phyloP scores from a whole-genome alignment of 1,140 invertebrate species.

The Eciton burchellii region DNA sequence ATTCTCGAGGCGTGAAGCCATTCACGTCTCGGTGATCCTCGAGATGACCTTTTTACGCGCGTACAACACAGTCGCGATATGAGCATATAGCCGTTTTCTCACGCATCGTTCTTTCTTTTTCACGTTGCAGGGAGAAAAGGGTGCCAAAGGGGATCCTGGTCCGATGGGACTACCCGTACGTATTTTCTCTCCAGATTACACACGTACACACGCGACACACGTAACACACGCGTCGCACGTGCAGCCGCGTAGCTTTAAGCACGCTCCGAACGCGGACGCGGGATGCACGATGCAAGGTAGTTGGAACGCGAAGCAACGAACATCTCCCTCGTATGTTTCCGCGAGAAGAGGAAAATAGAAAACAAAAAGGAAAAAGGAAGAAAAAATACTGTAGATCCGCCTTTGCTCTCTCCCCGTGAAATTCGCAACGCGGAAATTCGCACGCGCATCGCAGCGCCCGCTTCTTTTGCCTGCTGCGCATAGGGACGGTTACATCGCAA shows the following conservation, averaged over 20 bases:
- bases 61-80: constrained; percentile 41
- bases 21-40: constrained; percentile 43
- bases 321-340: neutral
- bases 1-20: constrained; percentile 53
- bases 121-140: constrained; percentile 93
- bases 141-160: constrained; percentile 95
- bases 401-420: constrained; percentile 31
- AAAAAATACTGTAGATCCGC: constrained; percentile 7
- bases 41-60: constrained; percentile 39
- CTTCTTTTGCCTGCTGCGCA: neutral
- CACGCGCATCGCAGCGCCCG: neutral
- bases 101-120: constrained; percentile 63
- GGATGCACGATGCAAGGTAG: constrained; percentile 32
- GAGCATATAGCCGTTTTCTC: constrained; percentile 45
- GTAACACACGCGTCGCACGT: constrained; percentile 6
- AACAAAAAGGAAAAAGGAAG: too few relatives aligned
- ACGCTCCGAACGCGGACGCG: constrained; percentile 21
- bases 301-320: neutral
- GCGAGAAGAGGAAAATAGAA: too few relatives aligned
- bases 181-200: constrained; percentile 80
- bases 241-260: constrained; percentile 22
- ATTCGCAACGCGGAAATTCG: constrained; percentile 26
- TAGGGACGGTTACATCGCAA: too few relatives aligned
- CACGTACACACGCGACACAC: constrained; percentile 20
- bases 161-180: constrained; percentile 98